Conservation (phyloP, 2,113 vertebrate genomes). For the Passer domesticus region DNA sequence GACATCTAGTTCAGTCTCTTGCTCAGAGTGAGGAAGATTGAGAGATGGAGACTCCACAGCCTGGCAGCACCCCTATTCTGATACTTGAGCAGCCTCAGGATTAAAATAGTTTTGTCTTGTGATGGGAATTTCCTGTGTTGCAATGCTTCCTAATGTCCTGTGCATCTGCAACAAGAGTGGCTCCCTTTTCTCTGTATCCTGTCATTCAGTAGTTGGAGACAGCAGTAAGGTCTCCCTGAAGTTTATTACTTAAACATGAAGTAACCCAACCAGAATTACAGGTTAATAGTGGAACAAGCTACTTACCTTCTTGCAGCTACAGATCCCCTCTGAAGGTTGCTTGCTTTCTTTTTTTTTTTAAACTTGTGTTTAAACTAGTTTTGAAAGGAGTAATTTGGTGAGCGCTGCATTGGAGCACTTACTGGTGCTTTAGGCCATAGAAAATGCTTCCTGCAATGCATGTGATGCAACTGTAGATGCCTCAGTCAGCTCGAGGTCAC, state of each 20-base stretch:
- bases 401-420: not conserved
- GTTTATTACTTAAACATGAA: not conserved
- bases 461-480: not conserved
- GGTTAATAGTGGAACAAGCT: not conserved
- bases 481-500: not conserved
- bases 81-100: not conserved
- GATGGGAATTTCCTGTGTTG: not conserved
- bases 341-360: not conserved
- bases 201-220: not conserved
- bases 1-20: not conserved
- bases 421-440: not conserved
- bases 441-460: not conserved
- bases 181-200: not conserved
- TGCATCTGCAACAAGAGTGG: not conserved
- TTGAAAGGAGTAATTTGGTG: not conserved
- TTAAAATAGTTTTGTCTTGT: not conserved
- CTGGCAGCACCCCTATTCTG: not conserved
- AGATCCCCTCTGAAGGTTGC: not conserved
- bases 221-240: not conserved
- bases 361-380: not conserved
- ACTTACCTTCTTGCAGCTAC: not conserved
- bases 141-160: not conserved
- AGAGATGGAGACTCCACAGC: not conserved
- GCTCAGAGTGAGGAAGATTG: not conserved
- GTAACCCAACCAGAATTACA: not conserved